Evolutionary conservation across 2,797 vertebrate genomes (phyloP).

Genomic region (Lepus oiostolus): DNA sequence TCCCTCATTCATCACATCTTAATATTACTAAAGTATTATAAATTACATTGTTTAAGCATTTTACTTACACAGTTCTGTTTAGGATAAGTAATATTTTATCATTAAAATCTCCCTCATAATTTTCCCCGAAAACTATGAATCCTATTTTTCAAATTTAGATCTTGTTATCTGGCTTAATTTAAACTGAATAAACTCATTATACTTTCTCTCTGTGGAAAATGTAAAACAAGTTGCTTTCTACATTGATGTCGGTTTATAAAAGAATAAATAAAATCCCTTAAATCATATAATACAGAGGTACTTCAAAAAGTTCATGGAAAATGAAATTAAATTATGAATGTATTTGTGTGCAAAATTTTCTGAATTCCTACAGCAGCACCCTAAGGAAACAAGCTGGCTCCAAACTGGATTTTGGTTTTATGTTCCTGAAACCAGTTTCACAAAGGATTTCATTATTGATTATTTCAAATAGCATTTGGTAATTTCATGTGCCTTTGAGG

Average conservation of each 20-base stretch:
- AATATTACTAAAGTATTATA: constrained; percentile 74
- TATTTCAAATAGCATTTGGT: neutral
- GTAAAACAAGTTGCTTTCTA: constrained; percentile 14
- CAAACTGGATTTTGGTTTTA: neutral
- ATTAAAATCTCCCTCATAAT: constrained; percentile 64
- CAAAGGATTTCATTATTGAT: neutral
- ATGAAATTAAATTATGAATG: too few relatives aligned
- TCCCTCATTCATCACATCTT: constrained; percentile 74
- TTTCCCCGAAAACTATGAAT: constrained; percentile 35
- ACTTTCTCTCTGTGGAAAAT: neutral
- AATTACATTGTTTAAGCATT: constrained; percentile 66
- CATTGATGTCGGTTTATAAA: neutral
- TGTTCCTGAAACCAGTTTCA: neutral
- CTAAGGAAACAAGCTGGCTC: neutral
- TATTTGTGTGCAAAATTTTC: too few relatives aligned
- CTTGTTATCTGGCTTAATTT: constrained; percentile 70
- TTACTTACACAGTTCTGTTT: constrained; percentile 61
- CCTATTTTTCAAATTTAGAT: constrained; percentile 62
- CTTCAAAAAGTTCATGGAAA: too few relatives aligned
- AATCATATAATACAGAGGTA: neutral
- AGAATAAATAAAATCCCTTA: constrained; percentile 9
- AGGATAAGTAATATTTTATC: constrained; percentile 75
- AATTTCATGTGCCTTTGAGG: neutral
- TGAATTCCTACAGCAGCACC: neutral
- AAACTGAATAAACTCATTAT: constrained; percentile 68